Percentiles rank a stretch among this genome's conserved stretches.
phyloP scores from a whole-genome alignment of 2,888 invertebrate genomes.

The Polia nebulosa region DNA sequence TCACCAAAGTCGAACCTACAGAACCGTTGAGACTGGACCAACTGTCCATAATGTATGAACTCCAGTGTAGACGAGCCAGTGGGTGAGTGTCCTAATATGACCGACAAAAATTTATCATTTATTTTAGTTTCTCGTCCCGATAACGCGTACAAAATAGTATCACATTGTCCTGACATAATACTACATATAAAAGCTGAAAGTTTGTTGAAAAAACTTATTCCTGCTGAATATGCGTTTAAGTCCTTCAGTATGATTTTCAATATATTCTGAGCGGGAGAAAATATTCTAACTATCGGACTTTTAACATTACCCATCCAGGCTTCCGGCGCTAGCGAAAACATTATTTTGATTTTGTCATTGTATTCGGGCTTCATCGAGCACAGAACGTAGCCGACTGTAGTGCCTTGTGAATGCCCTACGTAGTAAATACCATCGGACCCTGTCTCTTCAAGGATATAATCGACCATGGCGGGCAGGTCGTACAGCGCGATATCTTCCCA shows the following conservation, averaged over 20 bases:
- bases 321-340: constrained; percentile 91
- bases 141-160: constrained; percentile 71
- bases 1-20: constrained; percentile 79
- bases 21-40: constrained; percentile 78
- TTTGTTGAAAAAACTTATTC: constrained; percentile 73
- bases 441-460: constrained; percentile 90
- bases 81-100: constrained; percentile 91
- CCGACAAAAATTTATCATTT: constrained; percentile 90
- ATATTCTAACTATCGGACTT: constrained; percentile 77
- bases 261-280: constrained; percentile 72
- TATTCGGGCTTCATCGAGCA: constrained; percentile 89
- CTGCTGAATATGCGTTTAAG: constrained; percentile 71
- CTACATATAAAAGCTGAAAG: constrained; percentile 73
- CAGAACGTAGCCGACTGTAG: constrained; percentile 91
- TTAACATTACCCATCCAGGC: constrained; percentile 88
- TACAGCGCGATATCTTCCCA: constrained; percentile 94
- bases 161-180: constrained; percentile 71
- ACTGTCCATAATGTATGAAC: constrained; percentile 85
- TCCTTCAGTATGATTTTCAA: constrained; percentile 70
- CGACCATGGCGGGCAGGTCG: constrained; percentile 94
- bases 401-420: constrained; percentile 94
- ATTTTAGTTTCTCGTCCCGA: constrained; percentile 75
- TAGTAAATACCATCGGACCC: constrained; percentile 90
- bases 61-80: constrained; percentile 90
- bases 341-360: constrained; percentile 89